phyloP scores from a whole-genome alignment of 2,888 invertebrate species.

The Notodonta dromedarius region DNA sequence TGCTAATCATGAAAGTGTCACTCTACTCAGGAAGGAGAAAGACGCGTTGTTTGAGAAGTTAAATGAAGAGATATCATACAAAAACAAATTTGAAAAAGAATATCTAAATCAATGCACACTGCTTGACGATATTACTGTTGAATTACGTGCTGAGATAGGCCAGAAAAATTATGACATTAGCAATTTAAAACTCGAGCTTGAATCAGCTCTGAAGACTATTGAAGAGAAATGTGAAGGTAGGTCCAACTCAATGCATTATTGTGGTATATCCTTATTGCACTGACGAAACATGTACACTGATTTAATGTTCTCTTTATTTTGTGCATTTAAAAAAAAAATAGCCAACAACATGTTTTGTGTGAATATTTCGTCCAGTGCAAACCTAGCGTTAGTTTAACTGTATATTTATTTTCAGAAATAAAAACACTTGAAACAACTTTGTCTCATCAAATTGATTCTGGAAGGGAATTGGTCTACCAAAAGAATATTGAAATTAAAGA shows the following conservation, averaged over 20 bases:
- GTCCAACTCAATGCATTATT: slow-evolving; percentile 2
- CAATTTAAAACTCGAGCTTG: slow-evolving; percentile 31
- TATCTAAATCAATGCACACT: slow-evolving; percentile 45
- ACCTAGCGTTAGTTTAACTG: too few species aligned
- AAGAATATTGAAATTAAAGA: slow-evolving; percentile 40
- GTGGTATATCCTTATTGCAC: too few species aligned
- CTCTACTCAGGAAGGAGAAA: slow-evolving; percentile 40
- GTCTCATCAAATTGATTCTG: slow-evolving; percentile 24
- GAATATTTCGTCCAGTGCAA: too few species aligned
- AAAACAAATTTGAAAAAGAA: slow-evolving; percentile 48
- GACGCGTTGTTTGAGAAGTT: slow-evolving; percentile 39
- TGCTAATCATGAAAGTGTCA: slow-evolving; percentile 30
- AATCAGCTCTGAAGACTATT: slow-evolving; percentile 33
- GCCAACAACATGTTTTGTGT: too few species aligned
- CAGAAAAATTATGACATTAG: slow-evolving; percentile 32
- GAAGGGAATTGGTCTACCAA: slow-evolving; percentile 31
- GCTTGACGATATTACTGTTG: slow-evolving; percentile 36
- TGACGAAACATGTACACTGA: too few species aligned
- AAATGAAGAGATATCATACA: slow-evolving; percentile 38
- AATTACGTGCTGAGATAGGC: slow-evolving; percentile 43
- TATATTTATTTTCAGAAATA: slow-evolving; percentile 42
- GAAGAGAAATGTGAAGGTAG: slow-evolving; percentile 49
- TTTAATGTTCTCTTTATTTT: too few species aligned
- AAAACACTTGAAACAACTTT: slow-evolving; percentile 35
- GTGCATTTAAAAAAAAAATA: too few species aligned